Conservation (phyloP, 2,888 invertebrate species). For the Trissolcus japonicus region DNA sequence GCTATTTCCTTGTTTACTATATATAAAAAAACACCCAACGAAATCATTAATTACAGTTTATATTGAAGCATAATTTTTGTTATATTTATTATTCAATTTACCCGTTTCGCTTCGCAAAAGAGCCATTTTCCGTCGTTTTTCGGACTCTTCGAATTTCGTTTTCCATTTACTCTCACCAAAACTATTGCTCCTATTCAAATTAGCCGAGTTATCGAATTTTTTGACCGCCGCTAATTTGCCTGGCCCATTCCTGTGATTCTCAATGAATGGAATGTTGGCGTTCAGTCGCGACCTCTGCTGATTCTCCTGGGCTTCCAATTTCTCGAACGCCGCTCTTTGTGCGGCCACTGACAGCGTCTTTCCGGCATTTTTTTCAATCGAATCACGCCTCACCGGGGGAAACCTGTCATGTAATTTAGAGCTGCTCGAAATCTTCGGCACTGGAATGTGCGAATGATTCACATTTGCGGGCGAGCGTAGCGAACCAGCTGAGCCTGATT, state of each 20-base stretch:
- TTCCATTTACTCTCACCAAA: constrained; percentile 78
- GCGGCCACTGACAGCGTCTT: constrained; percentile 71
- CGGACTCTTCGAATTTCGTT: constrained; percentile 83
- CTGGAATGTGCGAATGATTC: constrained; percentile 72
- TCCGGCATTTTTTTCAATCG: constrained; percentile 63
- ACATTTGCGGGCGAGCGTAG: constrained; percentile 57
- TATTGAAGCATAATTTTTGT: neutral
- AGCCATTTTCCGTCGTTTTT: constrained; percentile 82
- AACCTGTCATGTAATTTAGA: constrained; percentile 65
- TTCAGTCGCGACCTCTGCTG: constrained; percentile 21
- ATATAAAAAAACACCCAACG: constrained; percentile 2
- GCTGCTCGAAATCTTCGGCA: constrained; percentile 66
- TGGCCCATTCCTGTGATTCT: constrained; percentile 47
- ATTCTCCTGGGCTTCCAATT: constrained; percentile 63
- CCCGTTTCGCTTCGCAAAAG: constrained; percentile 84
- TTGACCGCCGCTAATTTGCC: constrained; percentile 28
- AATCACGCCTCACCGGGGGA: constrained; percentile 62
- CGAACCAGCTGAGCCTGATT: constrained; percentile 29
- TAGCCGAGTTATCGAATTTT: constrained; percentile 47
- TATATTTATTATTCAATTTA: constrained; percentile 65
- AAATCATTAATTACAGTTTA: constrained; percentile 11
- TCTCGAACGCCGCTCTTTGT: constrained; percentile 72
- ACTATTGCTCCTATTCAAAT: constrained; percentile 67
- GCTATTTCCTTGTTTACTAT: constrained; percentile 78
- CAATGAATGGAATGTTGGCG: constrained; percentile 26